These are phyloP conservation scores for Balaeniceps rex DNA, from an alignment of 2,113 vertebrate genomes.

Conservation along the genomic window DNA sequence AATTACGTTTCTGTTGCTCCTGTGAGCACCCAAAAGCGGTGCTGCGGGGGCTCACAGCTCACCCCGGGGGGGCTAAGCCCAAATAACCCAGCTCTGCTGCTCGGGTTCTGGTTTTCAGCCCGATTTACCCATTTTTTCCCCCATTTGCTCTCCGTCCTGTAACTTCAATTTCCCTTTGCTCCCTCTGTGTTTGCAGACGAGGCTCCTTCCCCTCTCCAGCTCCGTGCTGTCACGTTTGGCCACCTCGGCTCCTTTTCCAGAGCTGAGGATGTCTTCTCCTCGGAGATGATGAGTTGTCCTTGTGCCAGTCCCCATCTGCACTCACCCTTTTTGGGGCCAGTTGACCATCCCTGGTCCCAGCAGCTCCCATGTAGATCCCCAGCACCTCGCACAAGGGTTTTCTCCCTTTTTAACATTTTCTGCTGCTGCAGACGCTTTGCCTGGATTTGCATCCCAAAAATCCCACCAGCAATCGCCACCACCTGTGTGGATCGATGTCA, in stretches of 20 bases:
- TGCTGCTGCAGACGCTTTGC: neutral
- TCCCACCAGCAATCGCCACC: neutral
- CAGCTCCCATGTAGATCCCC: neutral
- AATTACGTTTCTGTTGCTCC: neutral
- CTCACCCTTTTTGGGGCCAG: neutral
- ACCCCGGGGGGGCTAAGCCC: neutral
- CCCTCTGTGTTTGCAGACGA: neutral
- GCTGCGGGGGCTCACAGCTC: neutral
- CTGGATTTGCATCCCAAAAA: neutral
- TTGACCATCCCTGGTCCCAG: neutral
- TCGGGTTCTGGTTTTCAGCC: neutral
- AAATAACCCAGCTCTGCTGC: neutral
- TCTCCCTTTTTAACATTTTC: neutral
- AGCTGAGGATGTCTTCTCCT: neutral
- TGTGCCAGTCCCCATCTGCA: neutral
- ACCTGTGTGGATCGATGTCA: fast-evolving
- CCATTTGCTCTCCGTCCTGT: neutral
- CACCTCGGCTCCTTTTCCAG: neutral
- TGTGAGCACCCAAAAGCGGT: neutral
- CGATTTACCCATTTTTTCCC: neutral
- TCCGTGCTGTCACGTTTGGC: neutral
- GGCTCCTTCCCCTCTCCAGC: neutral
- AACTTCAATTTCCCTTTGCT: neutral
- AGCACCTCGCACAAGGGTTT: neutral
- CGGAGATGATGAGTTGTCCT: neutral